Evolutionary conservation across 2,113 vertebrate species (phyloP), one percentile per base, ranked within the genome.

Genomic region (Sorex araneus): DNA sequence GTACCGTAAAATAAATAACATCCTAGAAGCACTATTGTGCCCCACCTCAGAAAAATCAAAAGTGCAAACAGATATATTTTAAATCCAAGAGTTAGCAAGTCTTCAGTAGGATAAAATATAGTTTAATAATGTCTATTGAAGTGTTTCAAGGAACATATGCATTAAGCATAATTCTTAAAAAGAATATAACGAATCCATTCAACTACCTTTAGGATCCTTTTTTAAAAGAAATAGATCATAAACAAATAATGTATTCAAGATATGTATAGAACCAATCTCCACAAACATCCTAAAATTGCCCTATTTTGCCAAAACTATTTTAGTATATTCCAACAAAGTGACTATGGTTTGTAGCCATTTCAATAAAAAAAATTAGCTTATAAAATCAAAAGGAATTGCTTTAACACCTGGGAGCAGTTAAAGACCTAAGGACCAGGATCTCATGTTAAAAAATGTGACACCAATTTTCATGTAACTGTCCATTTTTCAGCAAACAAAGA

Each of bases 301-400:
- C 15, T 32, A 25, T 78, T 92, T 79, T 82, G 30, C 47, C 91
- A 93, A 82, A 92, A 87, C 36, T 54, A 80, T 96, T 54, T 92
- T 87, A 80, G 54, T 76, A 28, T 81, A 73, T 83, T 90, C 75
- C 34, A 90, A 34, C 47, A 78, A 94, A 19, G 11, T 60, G 78
- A 96, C 36, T 45, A 25, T 60, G 71, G 45, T 36, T 76, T 77
- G 16, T 87, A 96, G 85, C 18, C 34, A 92, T 75, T 90, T 66
- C 30, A 60, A 50, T 69, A 66, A 71, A 95, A 89, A 90, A 40
- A 66, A 79, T 80, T 85, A 87, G 32, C 73, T 84, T 75, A 93
- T 69, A 91, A 92, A 90, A 85, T 75, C 36, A 90, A 91, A 87
- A 87, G 5, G 27, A 27, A 84, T 27, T 79, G 77, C 69, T 84